phyloP scores from a whole-genome alignment of 2,888 invertebrate species.

The Cosmorhoe ocellata region DNA sequence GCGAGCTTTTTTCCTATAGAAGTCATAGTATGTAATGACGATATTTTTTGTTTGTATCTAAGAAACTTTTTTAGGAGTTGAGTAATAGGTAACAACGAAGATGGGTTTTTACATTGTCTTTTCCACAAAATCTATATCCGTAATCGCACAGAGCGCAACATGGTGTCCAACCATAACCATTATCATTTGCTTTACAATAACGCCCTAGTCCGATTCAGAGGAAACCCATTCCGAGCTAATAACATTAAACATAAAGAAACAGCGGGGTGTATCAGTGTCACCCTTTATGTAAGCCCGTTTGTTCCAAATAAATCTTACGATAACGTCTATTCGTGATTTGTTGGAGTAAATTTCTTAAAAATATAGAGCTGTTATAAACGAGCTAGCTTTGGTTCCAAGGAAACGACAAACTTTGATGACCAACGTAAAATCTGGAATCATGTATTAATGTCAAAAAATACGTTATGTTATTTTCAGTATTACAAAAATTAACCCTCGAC shows the following conservation, averaged over 20 bases:
- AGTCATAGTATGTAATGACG: too few species aligned
- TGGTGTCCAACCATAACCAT: slow-evolving; percentile 73
- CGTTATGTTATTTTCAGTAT: too few species aligned
- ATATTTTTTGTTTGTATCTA: too few species aligned
- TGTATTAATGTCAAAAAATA: too few species aligned
- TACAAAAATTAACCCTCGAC: too few species aligned
- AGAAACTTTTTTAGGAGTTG: too few species aligned
- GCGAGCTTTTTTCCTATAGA: too few species aligned
- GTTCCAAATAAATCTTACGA: slow-evolving; percentile 47
- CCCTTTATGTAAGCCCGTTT: slow-evolving; percentile 65
- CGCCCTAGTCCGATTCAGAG: slow-evolving; percentile 65
- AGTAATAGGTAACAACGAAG: too few species aligned
- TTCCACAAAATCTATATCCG: slow-evolving; percentile 44
- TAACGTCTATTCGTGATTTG: slow-evolving; percentile 27
- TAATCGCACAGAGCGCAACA: slow-evolving; percentile 66
- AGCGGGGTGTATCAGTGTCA: slow-evolving; percentile 75
- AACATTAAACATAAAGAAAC: slow-evolving; percentile 77
- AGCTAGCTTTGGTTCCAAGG: slow-evolving; percentile 11
- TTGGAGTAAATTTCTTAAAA: slow-evolving; percentile 24
- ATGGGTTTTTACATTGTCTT: too few species aligned
- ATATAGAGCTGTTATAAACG: slow-evolving; percentile 20
- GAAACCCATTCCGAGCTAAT: slow-evolving; percentile 67
- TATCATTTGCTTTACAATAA: slow-evolving; percentile 78
- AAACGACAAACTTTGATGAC: too few species aligned
- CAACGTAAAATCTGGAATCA: too few species aligned